A percentile compares a stretch with the other conserved stretches of the same genome.
Evolutionary conservation across 2,888 invertebrate species (phyloP).

Genomic region (Drosophila trichaetosa): DNA sequence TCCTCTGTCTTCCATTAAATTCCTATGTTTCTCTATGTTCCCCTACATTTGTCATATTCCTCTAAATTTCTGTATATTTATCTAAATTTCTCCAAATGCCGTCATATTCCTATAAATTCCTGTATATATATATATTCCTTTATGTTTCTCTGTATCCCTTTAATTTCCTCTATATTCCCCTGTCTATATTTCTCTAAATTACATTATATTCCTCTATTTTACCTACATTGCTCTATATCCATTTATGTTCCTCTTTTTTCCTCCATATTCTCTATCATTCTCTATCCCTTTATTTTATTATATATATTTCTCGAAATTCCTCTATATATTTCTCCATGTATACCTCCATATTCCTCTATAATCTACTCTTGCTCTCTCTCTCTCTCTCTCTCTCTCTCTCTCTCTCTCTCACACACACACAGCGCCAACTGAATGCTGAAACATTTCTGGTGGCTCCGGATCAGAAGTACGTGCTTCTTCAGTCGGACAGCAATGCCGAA

Average conservation of each 20-base stretch:
- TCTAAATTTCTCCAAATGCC: not conserved
- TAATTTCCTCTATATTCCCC: too few species aligned
- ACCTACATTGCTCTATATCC: too few species aligned
- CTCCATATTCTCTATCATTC: not conserved
- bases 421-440: constrained; percentile 92
- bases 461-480: constrained; percentile 90
- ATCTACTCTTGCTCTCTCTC: constrained; percentile 29
- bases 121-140: too few species aligned
- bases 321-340: constrained; percentile 30
- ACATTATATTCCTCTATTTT: too few species aligned
- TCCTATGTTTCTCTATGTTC: constrained; percentile 32
- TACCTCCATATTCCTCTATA: not conserved
- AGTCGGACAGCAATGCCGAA: constrained; percentile 87
- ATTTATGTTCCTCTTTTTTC: not conserved
- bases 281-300: too few species aligned
- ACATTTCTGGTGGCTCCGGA: constrained; percentile 92
- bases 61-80: not conserved
- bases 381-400: constrained; percentile 30
- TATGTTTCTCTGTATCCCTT: too few species aligned
- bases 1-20: not conserved
- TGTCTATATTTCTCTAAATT: too few species aligned
- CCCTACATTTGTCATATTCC: not conserved
- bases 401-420: constrained; percentile 58
- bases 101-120: too few species aligned
- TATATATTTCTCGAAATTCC: too few species aligned